Evolutionary conservation across 2,888 invertebrate genomes (phyloP).

Genomic region (Arrhopalites spinosus): DNA sequence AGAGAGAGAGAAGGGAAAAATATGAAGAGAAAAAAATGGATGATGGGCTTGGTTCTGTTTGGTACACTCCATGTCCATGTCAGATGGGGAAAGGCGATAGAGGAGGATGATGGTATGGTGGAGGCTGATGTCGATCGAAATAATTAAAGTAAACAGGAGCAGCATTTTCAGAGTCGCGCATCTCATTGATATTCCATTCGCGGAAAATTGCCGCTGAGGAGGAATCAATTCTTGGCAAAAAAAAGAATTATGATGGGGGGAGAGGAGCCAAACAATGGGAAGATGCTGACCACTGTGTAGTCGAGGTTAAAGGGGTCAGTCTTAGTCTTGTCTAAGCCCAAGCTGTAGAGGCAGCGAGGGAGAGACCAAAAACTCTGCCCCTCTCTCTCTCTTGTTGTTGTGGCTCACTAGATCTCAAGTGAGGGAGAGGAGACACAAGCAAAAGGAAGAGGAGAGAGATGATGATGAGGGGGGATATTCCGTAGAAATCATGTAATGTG

Average conservation of each 20-base stretch:
- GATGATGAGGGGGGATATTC: constrained; percentile 16
- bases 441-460: not conserved
- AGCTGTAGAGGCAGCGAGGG: not conserved
- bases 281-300: not conserved
- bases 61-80: constrained; percentile 6
- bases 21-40: constrained; percentile 4
- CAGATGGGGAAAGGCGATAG: constrained; percentile 33
- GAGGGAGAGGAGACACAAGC: not conserved
- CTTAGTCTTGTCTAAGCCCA: constrained; percentile 16
- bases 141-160: constrained; percentile 49
- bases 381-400: not conserved
- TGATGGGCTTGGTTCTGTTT: constrained; percentile 30
- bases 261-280: constrained; percentile 10
- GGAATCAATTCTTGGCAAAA: constrained; percentile 44
- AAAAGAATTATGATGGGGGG: constrained; percentile 40
- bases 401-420: not conserved
- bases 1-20: constrained; percentile 5
- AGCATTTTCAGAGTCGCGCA: constrained; percentile 37
- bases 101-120: not conserved
- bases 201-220: constrained; percentile 51
- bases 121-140: constrained; percentile 37
- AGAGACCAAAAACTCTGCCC: not conserved
- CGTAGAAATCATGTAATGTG: constrained; percentile 28
- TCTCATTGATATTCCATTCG: constrained; percentile 55
- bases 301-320: constrained; percentile 44